Percentiles rank a stretch among this genome's conserved stretches.
Conservation (phyloP, 1,140 invertebrate genomes). For the Formica selysi region DNA sequence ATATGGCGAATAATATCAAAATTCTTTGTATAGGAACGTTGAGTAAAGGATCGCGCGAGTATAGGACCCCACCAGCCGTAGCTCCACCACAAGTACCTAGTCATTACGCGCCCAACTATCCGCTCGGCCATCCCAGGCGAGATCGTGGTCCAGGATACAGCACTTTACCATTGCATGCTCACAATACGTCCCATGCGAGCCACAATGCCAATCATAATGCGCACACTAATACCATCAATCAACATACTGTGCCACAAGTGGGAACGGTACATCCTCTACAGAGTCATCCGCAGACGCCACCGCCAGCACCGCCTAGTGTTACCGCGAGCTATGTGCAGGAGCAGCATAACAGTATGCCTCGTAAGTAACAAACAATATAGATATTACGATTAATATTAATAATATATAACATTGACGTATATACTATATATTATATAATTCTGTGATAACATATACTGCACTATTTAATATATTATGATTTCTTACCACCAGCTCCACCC, state of each 20-base stretch:
- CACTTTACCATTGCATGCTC: slow-evolving; percentile 89
- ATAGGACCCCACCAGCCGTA: slow-evolving; percentile 97
- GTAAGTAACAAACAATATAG: slow-evolving; percentile 87
- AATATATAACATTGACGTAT: neutral
- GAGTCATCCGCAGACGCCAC: slow-evolving; percentile 89
- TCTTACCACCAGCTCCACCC: slow-evolving; percentile 89
- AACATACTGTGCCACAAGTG: slow-evolving; percentile 88
- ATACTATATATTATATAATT: neutral
- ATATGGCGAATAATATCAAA: neutral
- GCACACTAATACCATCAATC: slow-evolving; percentile 84
- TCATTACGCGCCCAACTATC: slow-evolving; percentile 98
- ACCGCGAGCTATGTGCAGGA: slow-evolving; percentile 87
- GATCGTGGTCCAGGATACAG: slow-evolving; percentile 95
- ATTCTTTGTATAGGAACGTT: slow-evolving; percentile 86
- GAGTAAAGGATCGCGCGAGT: slow-evolving; percentile 92
- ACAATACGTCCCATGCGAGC: slow-evolving; percentile 78
- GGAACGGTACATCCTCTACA: slow-evolving; percentile 87
- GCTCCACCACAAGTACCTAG: slow-evolving; percentile 97
- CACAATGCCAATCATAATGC: slow-evolving; percentile 83
- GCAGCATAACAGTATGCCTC: slow-evolving; percentile 91
- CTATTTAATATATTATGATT: slow-evolving; percentile 7
- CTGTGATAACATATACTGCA: no score
- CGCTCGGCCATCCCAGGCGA: slow-evolving; percentile 92
- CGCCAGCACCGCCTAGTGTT: slow-evolving; percentile 87
- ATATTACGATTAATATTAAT: neutral